Conservation (phyloP, 2,797 vertebrate species). For the Cryptoblepharus egeriae region DNA sequence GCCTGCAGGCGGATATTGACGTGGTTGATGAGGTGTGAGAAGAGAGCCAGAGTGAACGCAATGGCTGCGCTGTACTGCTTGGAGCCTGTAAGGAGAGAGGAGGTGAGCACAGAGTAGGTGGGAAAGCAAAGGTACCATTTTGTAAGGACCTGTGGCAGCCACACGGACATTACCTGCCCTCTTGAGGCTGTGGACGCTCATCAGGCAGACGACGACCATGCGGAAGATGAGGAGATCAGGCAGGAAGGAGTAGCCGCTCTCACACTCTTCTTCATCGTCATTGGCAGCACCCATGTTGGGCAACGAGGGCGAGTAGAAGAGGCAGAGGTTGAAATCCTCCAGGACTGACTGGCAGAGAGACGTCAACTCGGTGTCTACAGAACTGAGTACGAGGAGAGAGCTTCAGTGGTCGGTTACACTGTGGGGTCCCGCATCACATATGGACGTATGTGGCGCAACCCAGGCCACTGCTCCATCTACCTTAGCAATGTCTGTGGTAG, state of each 20-base stretch:
- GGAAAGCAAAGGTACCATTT: neutral
- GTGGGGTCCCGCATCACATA: no score
- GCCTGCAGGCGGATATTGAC: conserved; percentile 97
- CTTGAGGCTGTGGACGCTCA: conserved; percentile 97
- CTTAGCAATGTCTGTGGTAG: no score
- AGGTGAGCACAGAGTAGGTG: neutral
- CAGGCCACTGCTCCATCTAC: no score
- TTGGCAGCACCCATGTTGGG: conserved; percentile 78
- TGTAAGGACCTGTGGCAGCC: no score
- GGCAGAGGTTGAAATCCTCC: conserved; percentile 97
- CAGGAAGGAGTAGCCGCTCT: conserved; percentile 86
- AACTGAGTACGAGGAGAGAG: conserved; percentile 69
- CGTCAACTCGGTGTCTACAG: conserved; percentile 91
- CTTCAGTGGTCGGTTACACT: no score
- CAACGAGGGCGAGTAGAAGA: conserved; percentile 92
- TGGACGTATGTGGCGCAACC: no score
- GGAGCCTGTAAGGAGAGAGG: conserved; percentile 80
- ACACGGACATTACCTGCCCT: conserved; percentile 84
- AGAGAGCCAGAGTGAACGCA: conserved; percentile 94
- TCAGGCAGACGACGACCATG: conserved; percentile 94
- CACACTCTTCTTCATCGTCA: conserved; percentile 92
- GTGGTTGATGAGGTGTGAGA: conserved; percentile 97
- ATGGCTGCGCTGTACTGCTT: conserved; percentile 98
- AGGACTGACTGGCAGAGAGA: conserved; percentile 95
- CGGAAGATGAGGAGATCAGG: conserved; percentile 93